Evolutionary conservation across 2,113 vertebrate genomes (phyloP).

Genomic region (Melanerpes formicivorus): DNA sequence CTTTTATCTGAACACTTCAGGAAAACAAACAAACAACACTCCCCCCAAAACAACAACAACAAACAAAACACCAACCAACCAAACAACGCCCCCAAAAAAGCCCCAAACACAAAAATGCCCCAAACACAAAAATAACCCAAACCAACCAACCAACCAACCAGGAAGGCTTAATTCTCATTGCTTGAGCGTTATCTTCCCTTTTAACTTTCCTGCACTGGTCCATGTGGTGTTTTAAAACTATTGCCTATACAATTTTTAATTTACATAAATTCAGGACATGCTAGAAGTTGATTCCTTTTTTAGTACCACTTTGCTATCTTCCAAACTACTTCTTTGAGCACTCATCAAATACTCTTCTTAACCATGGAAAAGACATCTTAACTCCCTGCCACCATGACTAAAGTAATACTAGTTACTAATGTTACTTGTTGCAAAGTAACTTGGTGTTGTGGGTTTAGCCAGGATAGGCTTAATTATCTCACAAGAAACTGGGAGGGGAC

Average conservation of each 20-base stretch:
- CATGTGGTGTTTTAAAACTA: not conserved
- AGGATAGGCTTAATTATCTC: too few relatives aligned
- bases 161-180: not conserved
- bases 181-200: not conserved
- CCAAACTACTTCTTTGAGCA: not conserved
- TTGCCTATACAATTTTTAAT: not conserved
- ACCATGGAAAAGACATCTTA: not conserved
- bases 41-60: too few relatives aligned
- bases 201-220: not conserved
- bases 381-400: not conserved
- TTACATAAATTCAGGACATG: not conserved
- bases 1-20: not conserved
- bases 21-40: too few relatives aligned
- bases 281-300: not conserved
- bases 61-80: too few relatives aligned
- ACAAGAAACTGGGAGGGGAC: too few relatives aligned
- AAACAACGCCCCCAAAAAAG: too few relatives aligned
- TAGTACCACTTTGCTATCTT: not conserved
- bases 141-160: too few relatives aligned
- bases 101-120: too few relatives aligned
- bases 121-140: too few relatives aligned
- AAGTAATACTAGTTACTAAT: not conserved
- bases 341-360: not conserved
- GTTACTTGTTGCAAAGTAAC: too few relatives aligned
- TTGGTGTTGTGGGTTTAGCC: too few relatives aligned